Conservation (phyloP, 1,140 invertebrate genomes). For the Trichonephila inaurata region DNA sequence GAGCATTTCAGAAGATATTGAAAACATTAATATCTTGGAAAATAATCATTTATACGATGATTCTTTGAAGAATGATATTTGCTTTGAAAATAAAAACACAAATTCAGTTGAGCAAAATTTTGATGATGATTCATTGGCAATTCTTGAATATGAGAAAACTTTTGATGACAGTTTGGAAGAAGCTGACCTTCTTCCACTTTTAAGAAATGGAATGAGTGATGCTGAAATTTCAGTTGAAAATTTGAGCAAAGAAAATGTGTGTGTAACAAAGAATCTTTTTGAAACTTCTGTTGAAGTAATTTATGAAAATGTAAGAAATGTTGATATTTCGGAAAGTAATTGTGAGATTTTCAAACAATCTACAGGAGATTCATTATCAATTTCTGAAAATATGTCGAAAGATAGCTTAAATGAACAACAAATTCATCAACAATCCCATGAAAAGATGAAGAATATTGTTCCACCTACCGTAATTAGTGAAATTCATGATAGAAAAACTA, state of each 20-base stretch:
- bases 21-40: slow-evolving; percentile 43
- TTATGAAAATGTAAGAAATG: slow-evolving; percentile 54
- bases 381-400: slow-evolving; percentile 76
- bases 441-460: background rate
- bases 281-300: slow-evolving; percentile 60
- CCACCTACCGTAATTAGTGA: background rate
- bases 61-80: slow-evolving; percentile 52
- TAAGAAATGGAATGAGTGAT: background rate
- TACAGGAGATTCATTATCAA: slow-evolving; percentile 57
- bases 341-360: background rate
- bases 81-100: slow-evolving; percentile 8
- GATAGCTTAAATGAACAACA: slow-evolving; percentile 50
- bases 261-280: slow-evolving; percentile 19
- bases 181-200: slow-evolving; percentile 6
- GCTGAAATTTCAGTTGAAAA: slow-evolving; percentile 7
- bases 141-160: slow-evolving; percentile 67
- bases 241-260: background rate
- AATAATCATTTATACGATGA: slow-evolving; percentile 46
- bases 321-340: background rate
- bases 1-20: slow-evolving; percentile 50
- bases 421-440: background rate
- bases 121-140: slow-evolving; percentile 70
- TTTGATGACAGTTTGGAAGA: slow-evolving; percentile 72
- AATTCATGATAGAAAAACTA: background rate
- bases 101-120: slow-evolving; percentile 49